Evolutionary conservation across 2,888 invertebrate genomes (phyloP), one percentile per base, ranked within the genome.

Genomic region (Heliconius charithonia): DNA sequence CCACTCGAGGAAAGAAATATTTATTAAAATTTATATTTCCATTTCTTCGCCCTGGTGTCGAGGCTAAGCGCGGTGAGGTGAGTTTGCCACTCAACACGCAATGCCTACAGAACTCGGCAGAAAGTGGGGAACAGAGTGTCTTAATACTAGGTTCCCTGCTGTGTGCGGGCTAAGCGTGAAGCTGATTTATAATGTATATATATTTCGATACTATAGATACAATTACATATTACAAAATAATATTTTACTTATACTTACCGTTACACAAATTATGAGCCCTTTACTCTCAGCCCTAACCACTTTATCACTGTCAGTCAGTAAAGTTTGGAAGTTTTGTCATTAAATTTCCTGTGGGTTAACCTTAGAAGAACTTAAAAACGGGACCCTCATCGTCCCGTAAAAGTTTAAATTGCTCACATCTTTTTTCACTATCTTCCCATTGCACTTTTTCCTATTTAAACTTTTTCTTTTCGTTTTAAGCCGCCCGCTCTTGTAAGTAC

Each of bases 381-480:
- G 89, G 87, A 86, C 88, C 88, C 89, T 87, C 87, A 83, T 83
- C 83, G 86, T 85, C 85, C 86, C 85, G 86, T 85, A 87, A 90
- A 94, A 94, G 90, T 94, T 94, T 92, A 92, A 94, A 93, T 93
- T 94, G 92, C 89, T 88, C 86, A 86, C 87, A 86, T 86, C 89
- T 92, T 93, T 93, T 94, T 94, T 93, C 93, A 94, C 94, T 94
- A 94, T 93, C 93, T 92, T 87, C 86, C 87, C 82, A 86, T 85
- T 88, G 88, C 91, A 90, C 91, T 93, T 93, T 93, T 93, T 93
- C 92, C 92, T 92, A 93, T 94, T 93, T 93, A 93, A 94, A 94
- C 91, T 94, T 94, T 93, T 87, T 85, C 90, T 88, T 91, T 94
- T 93, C 92, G 90, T 93, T 93, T 90, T 88, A 89, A 87, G 88